phyloP scores from a whole-genome alignment of 2,113 vertebrate species.

The Pelecanus crispus region DNA sequence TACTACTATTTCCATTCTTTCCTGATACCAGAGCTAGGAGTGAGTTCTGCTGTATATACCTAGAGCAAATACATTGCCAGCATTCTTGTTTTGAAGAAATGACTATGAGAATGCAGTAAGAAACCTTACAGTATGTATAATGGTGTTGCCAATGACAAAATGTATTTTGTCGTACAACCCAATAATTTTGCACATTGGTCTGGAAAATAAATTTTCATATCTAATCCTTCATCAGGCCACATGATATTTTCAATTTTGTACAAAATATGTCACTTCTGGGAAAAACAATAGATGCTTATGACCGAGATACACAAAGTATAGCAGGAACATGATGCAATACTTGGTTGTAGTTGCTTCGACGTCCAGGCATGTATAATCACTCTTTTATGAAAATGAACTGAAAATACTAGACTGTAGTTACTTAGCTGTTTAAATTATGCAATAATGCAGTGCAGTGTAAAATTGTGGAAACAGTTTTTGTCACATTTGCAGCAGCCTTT shows the following conservation, averaged over 20 bases:
- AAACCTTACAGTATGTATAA: background rate
- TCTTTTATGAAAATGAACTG: slow-evolving; percentile 29
- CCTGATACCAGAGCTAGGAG: background rate
- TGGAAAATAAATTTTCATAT: background rate
- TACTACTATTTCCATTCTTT: background rate
- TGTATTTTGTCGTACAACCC: background rate
- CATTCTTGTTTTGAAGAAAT: background rate
- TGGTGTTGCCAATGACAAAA: background rate
- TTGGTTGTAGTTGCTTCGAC: slow-evolving; percentile 38
- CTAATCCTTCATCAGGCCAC: background rate
- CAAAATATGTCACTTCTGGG: background rate
- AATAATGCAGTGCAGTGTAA: background rate
- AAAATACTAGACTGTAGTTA: background rate
- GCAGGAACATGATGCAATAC: slow-evolving; percentile 58
- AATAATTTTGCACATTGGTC: background rate
- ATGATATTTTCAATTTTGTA: background rate
- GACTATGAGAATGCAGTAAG: background rate
- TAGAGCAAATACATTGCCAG: background rate
- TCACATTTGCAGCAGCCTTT: background rate
- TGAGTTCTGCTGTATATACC: background rate
- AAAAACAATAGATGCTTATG: background rate
- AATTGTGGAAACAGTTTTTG: background rate
- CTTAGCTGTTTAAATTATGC: background rate
- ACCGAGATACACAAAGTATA: background rate
- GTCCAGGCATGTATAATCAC: background rate